Percentiles rank a stretch among this genome's conserved stretches.
Evolutionary conservation across 2,113 vertebrate species (phyloP).

Genomic region (Ivindomyrus marchei): DNA sequence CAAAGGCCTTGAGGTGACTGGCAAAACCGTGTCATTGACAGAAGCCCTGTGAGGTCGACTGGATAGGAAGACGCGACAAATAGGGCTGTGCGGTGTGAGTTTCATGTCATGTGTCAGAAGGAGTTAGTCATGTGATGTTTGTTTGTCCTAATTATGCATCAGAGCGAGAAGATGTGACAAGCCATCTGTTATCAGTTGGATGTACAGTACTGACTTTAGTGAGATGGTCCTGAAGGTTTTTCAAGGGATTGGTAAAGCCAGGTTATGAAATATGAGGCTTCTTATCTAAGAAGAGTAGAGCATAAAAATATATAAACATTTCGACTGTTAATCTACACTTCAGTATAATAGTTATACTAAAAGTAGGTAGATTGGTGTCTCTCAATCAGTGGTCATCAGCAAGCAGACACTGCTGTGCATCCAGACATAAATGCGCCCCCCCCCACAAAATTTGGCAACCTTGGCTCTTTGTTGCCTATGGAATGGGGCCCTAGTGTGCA

Average conservation of each 20-base stretch:
- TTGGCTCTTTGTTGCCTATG: not conserved
- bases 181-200: conserved; percentile 13
- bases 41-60: not conserved
- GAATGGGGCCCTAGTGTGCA: not conserved
- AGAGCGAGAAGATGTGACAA: conserved; percentile 3
- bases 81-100: not conserved
- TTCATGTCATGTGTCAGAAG: not conserved
- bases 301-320: not conserved
- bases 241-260: too few species aligned
- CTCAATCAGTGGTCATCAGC: not conserved
- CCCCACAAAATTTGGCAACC: not conserved
- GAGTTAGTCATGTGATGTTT: not conserved
- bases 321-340: not conserved
- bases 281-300: not conserved
- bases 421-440: not conserved
- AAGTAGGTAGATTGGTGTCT: not conserved
- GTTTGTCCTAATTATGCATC: conserved; percentile 17
- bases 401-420: not conserved
- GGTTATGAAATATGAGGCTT: not conserved
- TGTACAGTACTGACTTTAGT: conserved; percentile 1
- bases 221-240: not conserved
- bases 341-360: not conserved
- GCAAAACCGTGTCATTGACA: not conserved
- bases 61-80: too few species aligned
- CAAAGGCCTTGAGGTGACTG: not conserved